Evolutionary conservation across 2,113 vertebrate genomes (phyloP).

Genomic region (Pachyramphus minor): DNA sequence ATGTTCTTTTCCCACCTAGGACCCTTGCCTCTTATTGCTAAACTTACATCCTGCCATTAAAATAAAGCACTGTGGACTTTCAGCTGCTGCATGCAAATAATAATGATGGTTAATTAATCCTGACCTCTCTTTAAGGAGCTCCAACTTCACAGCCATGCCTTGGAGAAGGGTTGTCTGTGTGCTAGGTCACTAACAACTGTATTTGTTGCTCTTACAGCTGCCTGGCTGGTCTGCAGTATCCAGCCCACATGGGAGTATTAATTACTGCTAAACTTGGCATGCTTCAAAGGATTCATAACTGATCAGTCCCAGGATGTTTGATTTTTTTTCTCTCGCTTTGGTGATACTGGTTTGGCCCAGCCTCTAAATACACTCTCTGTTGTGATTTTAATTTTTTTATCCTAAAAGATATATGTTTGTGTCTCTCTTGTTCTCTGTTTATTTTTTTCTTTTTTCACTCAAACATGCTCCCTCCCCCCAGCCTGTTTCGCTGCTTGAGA

Average conservation of each 20-base stretch:
- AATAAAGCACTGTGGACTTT: conserved; percentile 25
- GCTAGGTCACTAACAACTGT: conserved; percentile 65
- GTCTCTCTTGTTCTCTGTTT: conserved; percentile 65
- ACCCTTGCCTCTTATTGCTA: not conserved
- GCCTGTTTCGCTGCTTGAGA: conserved; percentile 96
- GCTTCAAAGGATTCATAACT: conserved; percentile 54
- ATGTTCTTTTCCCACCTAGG: not conserved
- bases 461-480: conserved; percentile 68
- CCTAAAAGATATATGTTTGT: conserved; percentile 42
- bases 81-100: conserved; percentile 57
- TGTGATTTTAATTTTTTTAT: conserved; percentile 26
- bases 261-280: conserved; percentile 67
- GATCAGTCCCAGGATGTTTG: not conserved
- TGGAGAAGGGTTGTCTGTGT: not conserved
- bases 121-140: conserved; percentile 50
- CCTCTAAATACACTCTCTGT: conserved; percentile 36
- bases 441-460: conserved; percentile 34
- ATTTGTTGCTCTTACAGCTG: conserved; percentile 70
- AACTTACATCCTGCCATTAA: conserved; percentile 1
- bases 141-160: not conserved
- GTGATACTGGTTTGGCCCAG: conserved; percentile 25
- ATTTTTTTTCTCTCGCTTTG: conserved; percentile 18
- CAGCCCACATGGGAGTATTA: conserved; percentile 53
- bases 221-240: conserved; percentile 39
- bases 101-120: conserved; percentile 27